A percentile compares a stretch with the other conserved stretches of the same genome.
Conservation (phyloP, 2,888 invertebrate genomes). For the Arctia plantaginis region DNA sequence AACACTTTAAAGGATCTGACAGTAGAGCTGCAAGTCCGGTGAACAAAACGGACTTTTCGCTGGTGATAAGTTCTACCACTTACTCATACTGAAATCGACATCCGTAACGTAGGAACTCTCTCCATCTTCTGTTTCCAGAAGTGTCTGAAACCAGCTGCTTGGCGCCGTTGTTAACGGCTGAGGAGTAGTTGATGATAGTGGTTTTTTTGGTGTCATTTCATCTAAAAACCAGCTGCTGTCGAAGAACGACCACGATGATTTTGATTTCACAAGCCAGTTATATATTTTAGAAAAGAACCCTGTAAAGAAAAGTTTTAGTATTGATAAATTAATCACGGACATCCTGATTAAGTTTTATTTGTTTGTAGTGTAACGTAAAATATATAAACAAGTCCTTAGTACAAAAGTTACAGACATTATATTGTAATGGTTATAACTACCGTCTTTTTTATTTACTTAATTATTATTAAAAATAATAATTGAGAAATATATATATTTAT, state of each 20-base stretch:
- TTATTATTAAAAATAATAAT: no score
- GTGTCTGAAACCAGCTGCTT: slow-evolving; percentile 75
- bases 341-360: no score
- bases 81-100: slow-evolving; percentile 50
- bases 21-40: not conserved
- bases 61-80: slow-evolving; percentile 17
- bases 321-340: not conserved
- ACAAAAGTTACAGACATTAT: no score
- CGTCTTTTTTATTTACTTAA: no score
- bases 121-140: slow-evolving; percentile 77
- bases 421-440: no score
- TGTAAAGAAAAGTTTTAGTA: slow-evolving; percentile 45
- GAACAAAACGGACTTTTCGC: not conserved
- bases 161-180: slow-evolving; percentile 63
- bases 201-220: slow-evolving; percentile 46
- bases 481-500: no score
- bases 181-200: slow-evolving; percentile 67
- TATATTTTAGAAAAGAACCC: slow-evolving; percentile 74
- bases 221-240: slow-evolving; percentile 80
- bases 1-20: not conserved
- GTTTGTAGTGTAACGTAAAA: no score
- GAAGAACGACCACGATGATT: slow-evolving; percentile 75
- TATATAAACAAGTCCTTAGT: no score
- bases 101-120: slow-evolving; percentile 61
- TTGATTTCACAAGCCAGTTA: slow-evolving; percentile 70